Percentiles rank a stretch among this genome's conserved stretches.
These are phyloP conservation scores for Orcinus orca DNA, from an alignment of 2,113 vertebrate genomes.

Conservation along the genomic window DNA sequence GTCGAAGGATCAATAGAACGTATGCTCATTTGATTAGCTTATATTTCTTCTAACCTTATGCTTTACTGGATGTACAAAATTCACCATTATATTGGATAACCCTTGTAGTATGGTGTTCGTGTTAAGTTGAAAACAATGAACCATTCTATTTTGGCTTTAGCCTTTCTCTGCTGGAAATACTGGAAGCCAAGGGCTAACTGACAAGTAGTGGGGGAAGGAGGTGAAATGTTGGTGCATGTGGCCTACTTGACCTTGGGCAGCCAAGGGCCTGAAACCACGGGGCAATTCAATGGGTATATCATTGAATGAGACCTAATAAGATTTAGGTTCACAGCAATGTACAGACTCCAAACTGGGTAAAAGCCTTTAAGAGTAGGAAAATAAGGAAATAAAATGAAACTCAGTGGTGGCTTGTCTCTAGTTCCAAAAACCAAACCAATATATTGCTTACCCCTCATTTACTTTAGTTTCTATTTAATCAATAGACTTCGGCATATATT, in stretches of 20 bases:
- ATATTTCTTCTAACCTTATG: constrained; percentile 34
- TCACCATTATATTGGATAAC: constrained; percentile 31
- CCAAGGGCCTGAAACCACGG: neutral
- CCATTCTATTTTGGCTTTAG: constrained; percentile 13
- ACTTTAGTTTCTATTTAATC: constrained; percentile 60
- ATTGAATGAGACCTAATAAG: neutral
- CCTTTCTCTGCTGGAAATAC: neutral
- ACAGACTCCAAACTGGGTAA: neutral
- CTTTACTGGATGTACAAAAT: neutral
- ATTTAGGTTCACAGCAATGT: neutral
- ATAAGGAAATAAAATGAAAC: constrained; percentile 60
- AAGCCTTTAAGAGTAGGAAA: constrained; percentile 26
- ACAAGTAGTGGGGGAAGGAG: neutral
- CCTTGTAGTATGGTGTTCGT: neutral
- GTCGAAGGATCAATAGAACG: neutral
- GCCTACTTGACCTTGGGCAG: neutral
- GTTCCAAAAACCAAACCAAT: constrained; percentile 54
- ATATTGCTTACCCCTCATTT: constrained; percentile 40
- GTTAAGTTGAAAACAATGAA: neutral
- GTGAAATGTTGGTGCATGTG: neutral
- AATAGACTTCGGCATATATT: constrained; percentile 41
- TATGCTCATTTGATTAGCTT: constrained; percentile 37
- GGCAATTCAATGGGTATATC: neutral
- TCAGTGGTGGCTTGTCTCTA: neutral
- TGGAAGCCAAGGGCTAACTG: neutral